A percentile compares a stretch with the other conserved stretches of the same genome.
Conservation (phyloP, 2,113 vertebrate species). For the Menura novaehollandiae region DNA sequence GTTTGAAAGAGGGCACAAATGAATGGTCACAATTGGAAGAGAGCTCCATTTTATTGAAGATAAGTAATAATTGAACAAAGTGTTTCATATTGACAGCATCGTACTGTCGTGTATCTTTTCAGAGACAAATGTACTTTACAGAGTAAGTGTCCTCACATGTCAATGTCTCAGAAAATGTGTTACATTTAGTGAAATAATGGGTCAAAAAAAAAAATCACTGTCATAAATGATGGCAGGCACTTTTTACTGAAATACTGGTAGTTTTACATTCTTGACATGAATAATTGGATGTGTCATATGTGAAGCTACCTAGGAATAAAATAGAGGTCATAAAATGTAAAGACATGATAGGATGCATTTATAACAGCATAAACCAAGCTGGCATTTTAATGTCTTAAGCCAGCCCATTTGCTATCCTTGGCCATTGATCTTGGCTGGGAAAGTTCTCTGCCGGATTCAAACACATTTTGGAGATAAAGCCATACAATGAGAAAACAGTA, state of each 20-base stretch:
- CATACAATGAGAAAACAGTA: background rate
- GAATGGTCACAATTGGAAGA: background rate
- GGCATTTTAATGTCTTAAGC: slow-evolving; percentile 67
- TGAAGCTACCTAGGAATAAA: slow-evolving; percentile 71
- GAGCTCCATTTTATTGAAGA: background rate
- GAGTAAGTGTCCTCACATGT: background rate
- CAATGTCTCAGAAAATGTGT: background rate
- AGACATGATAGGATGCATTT: slow-evolving; percentile 70
- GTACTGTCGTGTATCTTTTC: background rate
- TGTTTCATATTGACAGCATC: background rate
- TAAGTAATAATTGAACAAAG: background rate
- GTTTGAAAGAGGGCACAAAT: background rate
- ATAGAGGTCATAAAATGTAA: slow-evolving; percentile 70
- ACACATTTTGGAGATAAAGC: background rate
- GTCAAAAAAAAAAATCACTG: slow-evolving; percentile 1
- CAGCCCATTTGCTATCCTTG: slow-evolving; percentile 32
- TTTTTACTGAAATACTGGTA: slow-evolving; percentile 59
- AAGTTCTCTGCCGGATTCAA: background rate
- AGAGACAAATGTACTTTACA: slow-evolving; percentile 9
- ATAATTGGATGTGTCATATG: slow-evolving; percentile 68
- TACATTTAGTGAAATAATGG: slow-evolving; percentile 47
- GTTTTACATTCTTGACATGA: slow-evolving; percentile 69
- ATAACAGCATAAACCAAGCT: slow-evolving; percentile 70
- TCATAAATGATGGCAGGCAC: slow-evolving; percentile 4
- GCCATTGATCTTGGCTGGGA: slow-evolving; percentile 27